Evolutionary conservation across 1,140 invertebrate genomes (phyloP).

Genomic region (Dendroctonus ponderosae): DNA sequence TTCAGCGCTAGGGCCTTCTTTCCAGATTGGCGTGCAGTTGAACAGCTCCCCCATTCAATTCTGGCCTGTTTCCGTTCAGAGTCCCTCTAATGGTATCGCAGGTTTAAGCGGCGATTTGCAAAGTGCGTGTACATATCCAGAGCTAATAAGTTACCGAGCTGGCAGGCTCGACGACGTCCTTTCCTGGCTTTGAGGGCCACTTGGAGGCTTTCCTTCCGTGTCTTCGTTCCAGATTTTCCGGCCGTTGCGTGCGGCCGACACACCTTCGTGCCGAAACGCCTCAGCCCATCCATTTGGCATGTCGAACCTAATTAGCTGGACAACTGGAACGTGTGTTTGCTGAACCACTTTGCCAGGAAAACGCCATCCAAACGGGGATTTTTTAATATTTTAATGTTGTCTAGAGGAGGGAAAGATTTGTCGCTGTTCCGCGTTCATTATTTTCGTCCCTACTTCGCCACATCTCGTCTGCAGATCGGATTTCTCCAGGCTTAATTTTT

Average conservation of each 20-base stretch:
- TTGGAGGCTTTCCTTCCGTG: conserved; percentile 21
- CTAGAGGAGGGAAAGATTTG: conserved; percentile 1
- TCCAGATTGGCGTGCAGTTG: too few relatives aligned
- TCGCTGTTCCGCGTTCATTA: conserved; percentile 24
- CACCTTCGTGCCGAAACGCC: conserved; percentile 10
- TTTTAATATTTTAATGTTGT: background rate
- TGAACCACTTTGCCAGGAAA: background rate
- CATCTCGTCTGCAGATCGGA: conserved; percentile 22
- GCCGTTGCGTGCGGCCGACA: conserved; percentile 19
- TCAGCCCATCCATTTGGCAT: conserved; percentile 25
- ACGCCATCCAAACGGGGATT: background rate
- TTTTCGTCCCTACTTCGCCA: conserved; percentile 31
- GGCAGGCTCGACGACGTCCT: conserved; percentile 9
- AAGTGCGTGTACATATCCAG: too few relatives aligned
- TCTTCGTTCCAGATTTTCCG: conserved; percentile 17
- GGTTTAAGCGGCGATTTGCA: too few relatives aligned
- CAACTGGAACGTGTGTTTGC: conserved; percentile 13
- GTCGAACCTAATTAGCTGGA: conserved; percentile 30
- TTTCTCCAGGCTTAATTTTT: conserved; percentile 34
- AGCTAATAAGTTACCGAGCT: too few relatives aligned
- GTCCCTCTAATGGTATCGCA: too few relatives aligned
- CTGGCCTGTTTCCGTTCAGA: too few relatives aligned
- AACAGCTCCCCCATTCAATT: too few relatives aligned
- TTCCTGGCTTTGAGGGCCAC: conserved; percentile 23
- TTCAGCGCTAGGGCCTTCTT: too few relatives aligned